A percentile compares a stretch with the other conserved stretches of the same genome.
phyloP scores from a whole-genome alignment of 2,888 invertebrate species.

The Oeneis ivallda region DNA sequence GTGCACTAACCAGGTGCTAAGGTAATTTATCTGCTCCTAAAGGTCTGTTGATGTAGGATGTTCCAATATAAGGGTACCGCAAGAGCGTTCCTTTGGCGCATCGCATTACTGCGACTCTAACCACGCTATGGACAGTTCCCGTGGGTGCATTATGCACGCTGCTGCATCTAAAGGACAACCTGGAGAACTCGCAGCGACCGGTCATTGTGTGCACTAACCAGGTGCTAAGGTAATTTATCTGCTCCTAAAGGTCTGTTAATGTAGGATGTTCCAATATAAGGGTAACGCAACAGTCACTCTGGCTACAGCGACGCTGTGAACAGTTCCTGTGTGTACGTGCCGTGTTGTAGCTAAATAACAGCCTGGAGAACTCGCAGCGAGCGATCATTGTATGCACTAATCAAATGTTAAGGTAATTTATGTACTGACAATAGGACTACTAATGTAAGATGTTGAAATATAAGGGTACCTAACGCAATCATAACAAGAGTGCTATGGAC shows the following conservation, averaged over 20 bases:
- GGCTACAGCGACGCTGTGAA: conserved; percentile 92
- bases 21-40: conserved; percentile 80
- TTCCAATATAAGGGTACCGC: conserved; percentile 84
- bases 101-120: conserved; percentile 94
- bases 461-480: conserved; percentile 61
- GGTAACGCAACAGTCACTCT: conserved; percentile 79
- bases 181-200: conserved; percentile 94
- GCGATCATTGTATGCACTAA: conserved; percentile 98
- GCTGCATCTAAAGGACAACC: conserved; percentile 94
- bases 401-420: conserved; percentile 92
- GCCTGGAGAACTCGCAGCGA: conserved; percentile 92
- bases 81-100: conserved; percentile 99
- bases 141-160: conserved; percentile 98
- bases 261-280: conserved; percentile 53
- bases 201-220: conserved; percentile 99
- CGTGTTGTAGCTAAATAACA: conserved; percentile 96
- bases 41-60: background rate
- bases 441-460: conserved; percentile 53
- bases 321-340: conserved; percentile 98
- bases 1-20: conserved; percentile 97
- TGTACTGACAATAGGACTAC: background rate
- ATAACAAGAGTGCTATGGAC: conserved; percentile 91
- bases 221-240: conserved; percentile 90
- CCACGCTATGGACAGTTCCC: conserved; percentile 93
- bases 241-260: background rate